Base-by-base conservation (phyloP, 2,113 vertebrate species). In the Gambusia affinis region DNA sequence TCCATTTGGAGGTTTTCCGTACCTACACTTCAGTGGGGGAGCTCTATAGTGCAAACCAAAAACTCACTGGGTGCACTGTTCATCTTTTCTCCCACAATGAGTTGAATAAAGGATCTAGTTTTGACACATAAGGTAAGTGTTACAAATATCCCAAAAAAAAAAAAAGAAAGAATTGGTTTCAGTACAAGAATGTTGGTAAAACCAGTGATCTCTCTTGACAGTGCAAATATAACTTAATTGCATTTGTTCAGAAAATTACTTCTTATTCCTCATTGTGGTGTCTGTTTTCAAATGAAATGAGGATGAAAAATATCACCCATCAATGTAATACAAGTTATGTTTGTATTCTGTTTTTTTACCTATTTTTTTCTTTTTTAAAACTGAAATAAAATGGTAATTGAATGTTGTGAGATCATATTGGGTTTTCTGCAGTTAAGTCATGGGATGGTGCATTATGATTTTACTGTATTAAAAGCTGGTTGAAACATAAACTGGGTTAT, bases 401-500 rank as follows among this genome's bases (percentile, higher is more conserved):
- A 60, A 60, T 63, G 47, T 47, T 76, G 37, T 74, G 28, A 31
- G 22, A 62, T 29, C 29, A 31, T 72, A 68, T 73, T 29, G 64
- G 15, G 42, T 80, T 79, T 73, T 68, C n/a, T 84, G 57, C 74
- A 77, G 72, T 75, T 80, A 75, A 87, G 67, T 75, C 70, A 70
- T 60, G 54, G 68, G 66, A 80, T 76, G 76, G 69, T 84, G 78
- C 79, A 72, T 65, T 78, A 60, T 75, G 79, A 78, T 44, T 83
- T 37, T 2, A 37, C 35, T 37, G 35, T 37, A 10, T 35, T 10
- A 85, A 82, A 82, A 80, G 81, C 51, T 66, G 73, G 65, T 65
- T 71, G 66, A 77, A 82, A 82, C 69, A 86, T 42, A 70, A 86
- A 78, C 72, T 66, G 71, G 60, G 22, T 72, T 74, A 57, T 89